Evolutionary conservation across 1,140 invertebrate genomes (phyloP).

Genomic region (Rhopalosiphum padi): DNA sequence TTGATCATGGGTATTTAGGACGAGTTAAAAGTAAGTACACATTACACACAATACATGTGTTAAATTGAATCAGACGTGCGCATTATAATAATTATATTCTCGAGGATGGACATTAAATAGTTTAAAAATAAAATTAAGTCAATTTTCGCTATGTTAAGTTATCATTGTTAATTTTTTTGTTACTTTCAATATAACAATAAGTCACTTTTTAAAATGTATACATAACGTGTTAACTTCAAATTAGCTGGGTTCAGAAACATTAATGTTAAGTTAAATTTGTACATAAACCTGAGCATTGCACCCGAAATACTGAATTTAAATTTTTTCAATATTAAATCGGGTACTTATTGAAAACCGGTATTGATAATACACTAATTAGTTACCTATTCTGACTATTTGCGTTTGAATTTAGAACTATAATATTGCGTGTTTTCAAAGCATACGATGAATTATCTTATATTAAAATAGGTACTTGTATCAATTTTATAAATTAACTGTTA

Average conservation of each 20-base stretch:
- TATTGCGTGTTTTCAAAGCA: too few species aligned
- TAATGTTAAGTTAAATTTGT: neutral
- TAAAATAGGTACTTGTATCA: too few species aligned
- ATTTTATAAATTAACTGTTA: neutral
- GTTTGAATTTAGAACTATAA: too few species aligned
- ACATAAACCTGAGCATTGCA: neutral
- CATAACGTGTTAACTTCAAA: neutral
- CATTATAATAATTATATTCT: neutral
- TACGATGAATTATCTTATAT: too few species aligned
- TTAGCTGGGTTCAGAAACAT: neutral
- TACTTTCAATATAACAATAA: neutral
- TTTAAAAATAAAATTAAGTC: neutral
- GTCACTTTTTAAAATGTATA: neutral
- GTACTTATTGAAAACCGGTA: neutral
- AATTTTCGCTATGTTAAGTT: too few species aligned
- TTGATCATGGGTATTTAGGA: neutral
- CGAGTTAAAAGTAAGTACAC: neutral
- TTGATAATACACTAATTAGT: too few species aligned
- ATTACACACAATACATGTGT: neutral
- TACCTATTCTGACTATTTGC: too few species aligned
- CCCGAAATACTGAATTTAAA: neutral
- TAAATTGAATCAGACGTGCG: neutral
- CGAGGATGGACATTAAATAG: rapidly evolving
- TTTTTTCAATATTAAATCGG: neutral
- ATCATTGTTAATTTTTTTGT: neutral